Percentiles rank a stretch among this genome's conserved stretches.
phyloP scores from a whole-genome alignment of 1,140 invertebrate genomes.

The Zaprionus gabonicus region DNA sequence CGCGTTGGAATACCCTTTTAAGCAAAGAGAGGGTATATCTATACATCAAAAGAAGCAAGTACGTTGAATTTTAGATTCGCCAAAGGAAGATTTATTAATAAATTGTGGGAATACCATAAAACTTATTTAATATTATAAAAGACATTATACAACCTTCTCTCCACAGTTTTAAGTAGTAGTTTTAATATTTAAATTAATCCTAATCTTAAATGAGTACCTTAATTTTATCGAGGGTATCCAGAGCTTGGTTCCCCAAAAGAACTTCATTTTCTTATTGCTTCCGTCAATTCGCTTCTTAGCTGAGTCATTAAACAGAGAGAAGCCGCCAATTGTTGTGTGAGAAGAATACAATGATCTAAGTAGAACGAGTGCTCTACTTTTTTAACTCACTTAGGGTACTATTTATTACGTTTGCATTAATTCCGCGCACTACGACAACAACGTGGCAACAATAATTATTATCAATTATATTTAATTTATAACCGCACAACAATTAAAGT shows the following conservation, averaged over 20 bases:
- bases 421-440: conserved; percentile 7
- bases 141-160: too few relatives aligned
- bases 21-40: neutral
- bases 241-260: neutral
- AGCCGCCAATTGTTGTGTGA: conserved; percentile 26
- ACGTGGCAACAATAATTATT: conserved; percentile 39
- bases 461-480: conserved; percentile 42
- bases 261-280: neutral
- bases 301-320: conserved; percentile 28
- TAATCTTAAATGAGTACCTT: neutral
- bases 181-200: neutral
- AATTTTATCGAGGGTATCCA: neutral
- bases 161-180: too few relatives aligned
- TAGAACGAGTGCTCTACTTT: conserved; percentile 22
- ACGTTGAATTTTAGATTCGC: too few relatives aligned
- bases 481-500: conserved; percentile 34
- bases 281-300: conserved; percentile 16
- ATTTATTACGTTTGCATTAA: neutral
- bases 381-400: conserved; percentile 9
- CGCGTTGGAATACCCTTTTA: conserved; percentile 2
- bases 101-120: too few relatives aligned
- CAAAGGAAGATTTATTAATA: neutral
- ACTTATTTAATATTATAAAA: too few relatives aligned
- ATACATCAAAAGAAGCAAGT: too few relatives aligned
- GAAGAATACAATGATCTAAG: conserved; percentile 29